phyloP scores from a whole-genome alignment of 2,797 vertebrate genomes.

The Tolypeutes matacus region DNA sequence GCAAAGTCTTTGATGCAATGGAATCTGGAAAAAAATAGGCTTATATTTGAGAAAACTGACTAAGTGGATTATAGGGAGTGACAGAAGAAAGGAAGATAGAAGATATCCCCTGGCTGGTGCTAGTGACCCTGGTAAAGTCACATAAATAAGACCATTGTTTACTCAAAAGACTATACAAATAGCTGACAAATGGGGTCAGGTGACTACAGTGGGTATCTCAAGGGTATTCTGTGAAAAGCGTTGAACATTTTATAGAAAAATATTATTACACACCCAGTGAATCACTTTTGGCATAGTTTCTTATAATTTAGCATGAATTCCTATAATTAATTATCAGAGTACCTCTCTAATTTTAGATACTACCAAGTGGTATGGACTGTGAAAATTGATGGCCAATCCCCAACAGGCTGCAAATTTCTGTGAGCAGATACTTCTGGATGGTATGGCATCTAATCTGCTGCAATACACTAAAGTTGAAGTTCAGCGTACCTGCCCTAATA shows the following conservation, averaged over 20 bases:
- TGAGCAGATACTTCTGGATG: background rate
- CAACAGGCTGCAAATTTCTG: background rate
- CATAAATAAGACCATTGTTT: background rate
- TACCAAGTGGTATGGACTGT: too few relatives aligned
- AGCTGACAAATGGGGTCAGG: background rate
- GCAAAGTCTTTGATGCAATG: background rate
- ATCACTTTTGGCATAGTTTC: background rate
- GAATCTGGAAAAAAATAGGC: background rate
- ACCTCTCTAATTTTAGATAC: background rate
- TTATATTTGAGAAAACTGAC: background rate
- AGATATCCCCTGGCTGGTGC: background rate
- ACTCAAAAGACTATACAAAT: background rate
- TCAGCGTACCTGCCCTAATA: background rate
- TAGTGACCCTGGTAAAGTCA: background rate
- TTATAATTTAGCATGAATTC: background rate
- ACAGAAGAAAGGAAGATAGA: background rate
- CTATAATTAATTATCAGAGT: too few relatives aligned
- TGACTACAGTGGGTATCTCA: background rate
- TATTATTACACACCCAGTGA: background rate
- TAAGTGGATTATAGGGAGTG: too few relatives aligned
- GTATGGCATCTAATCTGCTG: background rate
- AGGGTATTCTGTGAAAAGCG: background rate
- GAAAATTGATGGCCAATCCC: background rate
- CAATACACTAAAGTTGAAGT: background rate
- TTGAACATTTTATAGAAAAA: background rate